Evolutionary conservation across 2,888 invertebrate species (phyloP).

Genomic region (Ceramica pisi): DNA sequence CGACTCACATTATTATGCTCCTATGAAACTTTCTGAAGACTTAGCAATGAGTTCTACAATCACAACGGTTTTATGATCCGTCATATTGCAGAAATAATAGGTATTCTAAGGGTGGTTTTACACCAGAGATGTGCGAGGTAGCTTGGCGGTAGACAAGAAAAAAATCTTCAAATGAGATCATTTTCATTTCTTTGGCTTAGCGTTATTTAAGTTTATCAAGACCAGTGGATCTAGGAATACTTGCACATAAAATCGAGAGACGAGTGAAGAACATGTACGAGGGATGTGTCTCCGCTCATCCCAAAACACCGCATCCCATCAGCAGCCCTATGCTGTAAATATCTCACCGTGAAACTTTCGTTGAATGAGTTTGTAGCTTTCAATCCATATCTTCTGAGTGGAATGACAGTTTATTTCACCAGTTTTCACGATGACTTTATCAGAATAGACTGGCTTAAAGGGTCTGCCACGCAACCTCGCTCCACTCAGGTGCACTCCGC

Average conservation of each 20-base stretch:
- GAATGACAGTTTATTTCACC: too few species aligned
- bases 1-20: background rate
- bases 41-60: conserved; percentile 11
- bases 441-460: too few species aligned
- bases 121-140: background rate
- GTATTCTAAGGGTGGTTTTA: background rate
- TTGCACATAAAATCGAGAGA: too few species aligned
- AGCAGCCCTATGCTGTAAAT: too few species aligned
- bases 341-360: background rate
- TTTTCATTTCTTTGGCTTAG: background rate
- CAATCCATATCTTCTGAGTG: too few species aligned
- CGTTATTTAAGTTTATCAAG: too few species aligned
- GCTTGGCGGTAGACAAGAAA: background rate
- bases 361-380: background rate
- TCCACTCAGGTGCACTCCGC: background rate
- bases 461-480: too few species aligned
- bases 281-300: background rate
- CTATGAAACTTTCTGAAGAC: background rate
- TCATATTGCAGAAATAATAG: conserved; percentile 22
- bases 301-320: too few species aligned
- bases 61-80: conserved; percentile 36
- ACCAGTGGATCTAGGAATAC: too few species aligned
- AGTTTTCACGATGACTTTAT: too few species aligned
- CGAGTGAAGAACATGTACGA: background rate
- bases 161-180: background rate